These are phyloP conservation scores for Drosophila truncata DNA, from an alignment of 1,140 invertebrate genomes.

Conservation along the genomic window DNA sequence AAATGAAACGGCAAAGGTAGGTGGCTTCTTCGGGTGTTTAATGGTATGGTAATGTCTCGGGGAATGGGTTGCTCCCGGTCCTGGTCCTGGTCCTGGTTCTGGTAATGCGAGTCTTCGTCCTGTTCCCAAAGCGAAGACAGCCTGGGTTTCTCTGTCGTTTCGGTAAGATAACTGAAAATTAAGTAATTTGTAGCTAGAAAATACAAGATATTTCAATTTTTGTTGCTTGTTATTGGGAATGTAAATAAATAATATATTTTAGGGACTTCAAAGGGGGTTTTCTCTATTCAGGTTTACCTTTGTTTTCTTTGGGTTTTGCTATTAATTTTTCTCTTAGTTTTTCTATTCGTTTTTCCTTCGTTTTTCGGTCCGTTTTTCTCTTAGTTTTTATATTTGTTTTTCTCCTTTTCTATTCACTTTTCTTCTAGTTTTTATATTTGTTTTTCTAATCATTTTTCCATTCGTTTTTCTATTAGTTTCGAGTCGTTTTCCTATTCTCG, in stretches of 20 bases:
- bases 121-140: slow-evolving; percentile 21
- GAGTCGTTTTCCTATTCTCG: background rate
- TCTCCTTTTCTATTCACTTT: too few relatives aligned
- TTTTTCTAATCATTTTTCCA: background rate
- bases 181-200: background rate
- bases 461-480: too few relatives aligned
- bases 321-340: too few relatives aligned
- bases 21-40: slow-evolving; percentile 6
- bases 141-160: background rate
- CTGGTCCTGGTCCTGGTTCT: background rate
- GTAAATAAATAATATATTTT: background rate
- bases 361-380: background rate
- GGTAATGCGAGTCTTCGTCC: background rate
- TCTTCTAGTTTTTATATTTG: too few relatives aligned
- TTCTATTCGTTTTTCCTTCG: background rate
- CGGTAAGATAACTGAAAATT: background rate
- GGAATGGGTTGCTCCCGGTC: slow-evolving; percentile 2
- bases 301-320: too few relatives aligned
- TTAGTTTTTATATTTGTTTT: too few relatives aligned
- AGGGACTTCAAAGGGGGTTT: too few relatives aligned
- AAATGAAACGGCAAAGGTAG: slow-evolving; percentile 57
- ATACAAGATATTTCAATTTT: slow-evolving; percentile 1
- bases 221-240: background rate
- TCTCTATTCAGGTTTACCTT: background rate
- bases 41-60: slow-evolving; percentile 11